Conservation (phyloP, 1,140 invertebrate genomes). For the Drosophila cardini region DNA sequence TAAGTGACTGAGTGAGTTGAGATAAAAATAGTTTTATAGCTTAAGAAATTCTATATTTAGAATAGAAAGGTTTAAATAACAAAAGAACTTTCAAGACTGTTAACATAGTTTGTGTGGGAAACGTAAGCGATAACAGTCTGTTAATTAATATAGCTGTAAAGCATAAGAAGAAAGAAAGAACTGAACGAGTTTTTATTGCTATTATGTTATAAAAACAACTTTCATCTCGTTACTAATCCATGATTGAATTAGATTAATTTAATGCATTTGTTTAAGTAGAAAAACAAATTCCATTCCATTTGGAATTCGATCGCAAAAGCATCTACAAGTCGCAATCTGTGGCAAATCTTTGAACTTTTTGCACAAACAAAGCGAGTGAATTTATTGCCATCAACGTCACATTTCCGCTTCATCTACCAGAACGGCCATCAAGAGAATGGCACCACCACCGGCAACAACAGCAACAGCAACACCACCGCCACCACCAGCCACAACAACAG, state of each 20-base stretch:
- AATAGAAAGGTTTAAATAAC: too few species aligned
- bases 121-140: neutral
- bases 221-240: neutral
- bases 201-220: neutral
- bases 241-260: conserved; percentile 17
- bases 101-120: too few species aligned
- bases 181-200: neutral
- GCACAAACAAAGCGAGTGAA: conserved; percentile 71
- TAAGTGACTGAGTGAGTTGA: too few species aligned
- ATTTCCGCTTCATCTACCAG: conserved; percentile 82
- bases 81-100: too few species aligned
- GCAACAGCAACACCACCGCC: conserved; percentile 8
- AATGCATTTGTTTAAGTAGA: neutral
- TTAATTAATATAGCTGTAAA: neutral
- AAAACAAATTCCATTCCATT: conserved; percentile 10
- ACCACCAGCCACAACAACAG: conserved; percentile 5
- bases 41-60: too few species aligned
- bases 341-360: conserved; percentile 73
- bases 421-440: conserved; percentile 66
- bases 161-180: too few species aligned
- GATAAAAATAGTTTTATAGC: too few species aligned
- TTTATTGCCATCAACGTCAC: conserved; percentile 79
- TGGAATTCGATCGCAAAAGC: conserved; percentile 18
- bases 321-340: conserved; percentile 29
- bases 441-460: conserved; percentile 15